These are phyloP conservation scores for Bucco capensis DNA, from an alignment of 2,113 vertebrate species.

Conservation along the genomic window DNA sequence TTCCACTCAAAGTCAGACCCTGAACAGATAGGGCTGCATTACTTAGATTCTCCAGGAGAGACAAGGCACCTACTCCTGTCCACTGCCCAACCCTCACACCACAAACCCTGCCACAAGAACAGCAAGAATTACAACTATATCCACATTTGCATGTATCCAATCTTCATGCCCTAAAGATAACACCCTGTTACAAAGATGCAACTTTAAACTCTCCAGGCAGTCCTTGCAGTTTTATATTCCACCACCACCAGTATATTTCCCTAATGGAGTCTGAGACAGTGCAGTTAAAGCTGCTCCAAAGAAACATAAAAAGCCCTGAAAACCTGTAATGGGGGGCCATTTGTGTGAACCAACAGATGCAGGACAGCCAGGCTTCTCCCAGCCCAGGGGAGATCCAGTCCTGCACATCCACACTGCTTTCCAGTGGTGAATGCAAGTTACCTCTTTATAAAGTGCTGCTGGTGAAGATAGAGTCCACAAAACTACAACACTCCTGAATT, in stretches of 20 bases:
- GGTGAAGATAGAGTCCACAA: not conserved
- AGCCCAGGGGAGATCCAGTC: not conserved
- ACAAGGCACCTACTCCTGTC: not conserved
- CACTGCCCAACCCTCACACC: not conserved
- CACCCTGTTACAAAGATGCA: not conserved
- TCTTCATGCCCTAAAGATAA: slow-evolving; percentile 48
- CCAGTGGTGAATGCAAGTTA: not conserved
- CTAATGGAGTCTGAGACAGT: not conserved
- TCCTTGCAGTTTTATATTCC: not conserved
- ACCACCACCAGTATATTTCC: not conserved
- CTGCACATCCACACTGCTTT: not conserved
- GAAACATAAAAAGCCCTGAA: not conserved
- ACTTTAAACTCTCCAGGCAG: not conserved
- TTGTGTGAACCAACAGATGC: not conserved
- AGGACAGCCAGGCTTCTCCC: not conserved
- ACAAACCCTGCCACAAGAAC: slow-evolving; percentile 8
- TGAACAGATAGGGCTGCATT: not conserved
- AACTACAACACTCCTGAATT: not conserved
- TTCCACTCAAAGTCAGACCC: not conserved
- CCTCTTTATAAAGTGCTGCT: not conserved
- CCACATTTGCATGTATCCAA: not conserved
- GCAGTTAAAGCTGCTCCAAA: not conserved
- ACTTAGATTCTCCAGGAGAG: not conserved
- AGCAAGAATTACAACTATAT: not conserved
- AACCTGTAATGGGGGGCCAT: not conserved